These are phyloP conservation scores for Ypsolopha sequella DNA, from an alignment of 2,888 invertebrate genomes.

Conservation along the genomic window DNA sequence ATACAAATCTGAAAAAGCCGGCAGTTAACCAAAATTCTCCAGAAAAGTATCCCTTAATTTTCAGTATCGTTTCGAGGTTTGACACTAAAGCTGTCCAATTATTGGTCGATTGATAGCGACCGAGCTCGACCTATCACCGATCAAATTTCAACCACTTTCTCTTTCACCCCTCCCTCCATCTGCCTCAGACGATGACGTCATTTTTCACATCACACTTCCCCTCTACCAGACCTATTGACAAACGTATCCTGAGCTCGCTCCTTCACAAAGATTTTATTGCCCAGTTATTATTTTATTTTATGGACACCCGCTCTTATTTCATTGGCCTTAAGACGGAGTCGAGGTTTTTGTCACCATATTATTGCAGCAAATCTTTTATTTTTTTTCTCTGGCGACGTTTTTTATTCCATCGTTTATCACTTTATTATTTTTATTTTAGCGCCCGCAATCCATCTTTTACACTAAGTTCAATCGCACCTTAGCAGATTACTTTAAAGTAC, in stretches of 20 bases:
- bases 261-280: constrained; percentile 57
- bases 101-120: constrained; percentile 49
- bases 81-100: constrained; percentile 55
- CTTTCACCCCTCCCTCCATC: constrained; percentile 25
- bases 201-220: constrained; percentile 24
- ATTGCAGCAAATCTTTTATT: constrained; percentile 46
- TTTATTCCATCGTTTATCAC: too few species aligned
- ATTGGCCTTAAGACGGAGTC: constrained; percentile 52
- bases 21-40: too few species aligned
- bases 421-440: too few species aligned
- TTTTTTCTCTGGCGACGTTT: neutral
- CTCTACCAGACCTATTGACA: constrained; percentile 51
- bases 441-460: too few species aligned
- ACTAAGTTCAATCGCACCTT: neutral
- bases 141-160: constrained; percentile 60
- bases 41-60: neutral
- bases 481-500: neutral
- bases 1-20: too few species aligned
- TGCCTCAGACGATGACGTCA: constrained; percentile 13
- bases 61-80: constrained; percentile 38
- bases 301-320: constrained; percentile 65
- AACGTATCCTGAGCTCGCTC: constrained; percentile 44
- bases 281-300: constrained; percentile 69
- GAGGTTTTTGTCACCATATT: constrained; percentile 54
- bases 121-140: constrained; percentile 45